Evolutionary conservation across 2,113 vertebrate genomes (phyloP).

Genomic region (Colius striatus): DNA sequence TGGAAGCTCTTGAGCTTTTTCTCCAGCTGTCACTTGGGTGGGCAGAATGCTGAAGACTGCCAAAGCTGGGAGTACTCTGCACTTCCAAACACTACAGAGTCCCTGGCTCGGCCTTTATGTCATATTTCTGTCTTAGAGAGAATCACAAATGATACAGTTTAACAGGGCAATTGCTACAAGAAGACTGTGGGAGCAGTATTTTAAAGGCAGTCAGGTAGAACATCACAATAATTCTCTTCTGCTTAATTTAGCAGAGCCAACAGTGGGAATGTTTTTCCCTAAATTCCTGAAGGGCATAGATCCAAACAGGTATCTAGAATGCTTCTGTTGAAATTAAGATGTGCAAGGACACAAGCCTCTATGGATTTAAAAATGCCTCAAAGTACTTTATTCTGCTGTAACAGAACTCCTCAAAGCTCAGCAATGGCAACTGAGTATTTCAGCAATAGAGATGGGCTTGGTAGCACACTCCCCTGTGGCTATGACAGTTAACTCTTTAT

Average conservation of each 20-base stretch:
- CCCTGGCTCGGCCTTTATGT: not conserved
- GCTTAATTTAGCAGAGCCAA: not conserved
- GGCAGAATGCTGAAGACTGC: not conserved
- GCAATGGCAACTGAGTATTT: not conserved
- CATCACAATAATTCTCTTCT: not conserved
- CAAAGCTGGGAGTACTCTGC: not conserved
- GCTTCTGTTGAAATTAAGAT: not conserved
- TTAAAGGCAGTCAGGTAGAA: not conserved
- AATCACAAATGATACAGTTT: fast-evolving
- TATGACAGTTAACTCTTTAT: no score
- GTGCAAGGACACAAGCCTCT: not conserved
- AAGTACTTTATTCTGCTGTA: not conserved
- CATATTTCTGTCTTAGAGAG: not conserved
- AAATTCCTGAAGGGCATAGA: not conserved
- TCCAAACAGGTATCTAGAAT: not conserved
- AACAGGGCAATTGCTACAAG: fast-evolving
- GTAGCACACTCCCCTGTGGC: not conserved
- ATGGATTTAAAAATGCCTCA: not conserved
- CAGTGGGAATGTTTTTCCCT: not conserved
- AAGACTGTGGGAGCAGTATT: not conserved
- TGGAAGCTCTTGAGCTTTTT: not conserved
- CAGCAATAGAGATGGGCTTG: fast-evolving
- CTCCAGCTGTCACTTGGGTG: not conserved
- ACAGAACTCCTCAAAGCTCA: fast-evolving
- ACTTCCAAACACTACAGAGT: not conserved